phyloP scores from a whole-genome alignment of 2,888 invertebrate genomes.

The Torymus tubicola region DNA sequence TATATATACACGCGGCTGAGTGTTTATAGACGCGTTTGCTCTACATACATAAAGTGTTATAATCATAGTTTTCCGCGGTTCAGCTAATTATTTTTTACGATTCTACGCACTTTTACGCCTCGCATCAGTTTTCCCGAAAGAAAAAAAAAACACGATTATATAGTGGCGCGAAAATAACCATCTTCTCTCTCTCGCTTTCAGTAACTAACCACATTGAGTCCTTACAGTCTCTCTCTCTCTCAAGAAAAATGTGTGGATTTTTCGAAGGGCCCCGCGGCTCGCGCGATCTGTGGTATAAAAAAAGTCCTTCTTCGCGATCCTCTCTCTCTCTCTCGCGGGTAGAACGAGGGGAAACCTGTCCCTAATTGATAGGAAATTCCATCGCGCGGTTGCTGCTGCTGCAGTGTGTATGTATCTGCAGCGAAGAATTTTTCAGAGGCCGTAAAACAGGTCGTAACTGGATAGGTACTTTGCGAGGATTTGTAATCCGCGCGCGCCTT shows the following conservation, averaged over 20 bases:
- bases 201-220: constrained; percentile 34
- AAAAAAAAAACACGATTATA: no score
- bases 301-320: constrained; percentile 27
- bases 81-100: constrained; percentile 50
- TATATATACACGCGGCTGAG: neutral
- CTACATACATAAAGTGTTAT: constrained; percentile 2
- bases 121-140: no score
- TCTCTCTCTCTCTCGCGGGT: neutral
- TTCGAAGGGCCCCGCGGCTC: constrained; percentile 9
- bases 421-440: constrained; percentile 68
- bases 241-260: constrained; percentile 43
- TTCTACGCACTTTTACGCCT: no score
- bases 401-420: constrained; percentile 54
- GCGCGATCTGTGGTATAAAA: constrained; percentile 1
- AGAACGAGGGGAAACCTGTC: constrained; percentile 69
- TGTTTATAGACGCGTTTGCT: constrained; percentile 16
- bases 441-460: constrained; percentile 70
- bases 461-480: constrained; percentile 68
- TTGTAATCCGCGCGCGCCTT: constrained; percentile 67
- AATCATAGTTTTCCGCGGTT: constrained; percentile 14
- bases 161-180: constrained; percentile 54
- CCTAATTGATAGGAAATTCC: constrained; percentile 76
- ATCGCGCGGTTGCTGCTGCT: constrained; percentile 37
- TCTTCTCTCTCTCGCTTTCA: constrained; percentile 38
- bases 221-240: constrained; percentile 45